Evolutionary conservation across 2,113 vertebrate genomes (phyloP), one percentile per base, ranked within the genome.

Genomic region (Panthera leo): DNA sequence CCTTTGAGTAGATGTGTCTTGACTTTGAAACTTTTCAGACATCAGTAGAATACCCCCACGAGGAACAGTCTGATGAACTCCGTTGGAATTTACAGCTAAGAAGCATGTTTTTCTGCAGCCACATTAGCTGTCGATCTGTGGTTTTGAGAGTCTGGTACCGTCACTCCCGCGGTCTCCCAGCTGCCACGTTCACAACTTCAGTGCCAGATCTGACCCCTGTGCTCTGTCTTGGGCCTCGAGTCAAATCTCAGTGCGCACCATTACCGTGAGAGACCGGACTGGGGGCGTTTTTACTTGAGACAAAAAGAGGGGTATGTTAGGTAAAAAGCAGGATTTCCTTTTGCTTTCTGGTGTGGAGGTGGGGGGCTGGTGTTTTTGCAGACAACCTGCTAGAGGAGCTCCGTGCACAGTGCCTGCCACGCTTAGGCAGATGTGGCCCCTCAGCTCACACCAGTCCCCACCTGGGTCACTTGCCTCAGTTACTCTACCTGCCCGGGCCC

Each of bases 21-120:
- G 78, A 73, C 61, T 92, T 85, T 42, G 73, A 95, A 83, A 85
- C 21, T 42, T 85, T 48, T 85, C 71, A 89, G 89, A 65, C n/a
- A n/a, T 82, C 36, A 45, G n/a, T 76, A 80, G 91, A 88, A 55
- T 65, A 36, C 4, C 65, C 15, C n/a, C 5, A 21, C 0, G 0
- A 39, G 61, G 71, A 58, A 9, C 31, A 31, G 31, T n/a, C 31
- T 45, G 11, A 31, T 70, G 39, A 55, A 75, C 2, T 73, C 51
- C 15, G 4, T 8, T 76, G 84, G 42, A 75, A 83, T 88, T 42
- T 65, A 34, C 29, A 42, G 7, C 55, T 80, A 84, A 79, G 25
- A 71, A 63, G 4, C 25, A 29, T 4, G 5, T 61, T 91, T 88
- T 85, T 15, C 85, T 80, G 2, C 25, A 29, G n/a, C 86, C 5